Evolutionary conservation across 2,113 vertebrate genomes (phyloP), one percentile per base, ranked within the genome.

Genomic region (Psittacara wagleri): DNA sequence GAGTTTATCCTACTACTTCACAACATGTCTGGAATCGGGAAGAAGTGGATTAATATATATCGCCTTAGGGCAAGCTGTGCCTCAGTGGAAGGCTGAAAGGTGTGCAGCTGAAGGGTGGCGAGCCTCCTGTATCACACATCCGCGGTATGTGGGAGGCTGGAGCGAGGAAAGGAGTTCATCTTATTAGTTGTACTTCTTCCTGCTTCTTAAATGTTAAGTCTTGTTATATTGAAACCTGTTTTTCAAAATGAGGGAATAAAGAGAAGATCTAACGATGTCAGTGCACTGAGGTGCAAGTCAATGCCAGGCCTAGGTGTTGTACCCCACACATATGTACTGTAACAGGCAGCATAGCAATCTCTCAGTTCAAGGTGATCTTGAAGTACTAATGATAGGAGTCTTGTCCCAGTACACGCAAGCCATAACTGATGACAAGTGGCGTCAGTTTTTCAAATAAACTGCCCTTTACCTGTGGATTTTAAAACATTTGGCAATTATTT

Each of bases 271-370:
- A 31, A 5, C 14, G 7, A 16, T 27, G 61, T 59, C 24, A n/a
- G 0, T 19, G 31, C 9, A 0, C 29, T 44, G 62, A 76, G 57
- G 35, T 46, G 29, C 49, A 61, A 28, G 55, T 43, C 33, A 35
- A 5, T 2, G 7, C 31, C 48, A 54, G 49, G 28, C 25, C 33
- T 54, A 61, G 15, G 33, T 89, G 33, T 31, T 46, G 59, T 11
- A 25, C 24, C 24, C 48, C 0, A 0, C 1, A 1, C 6, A 9
- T 44, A 9, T 2, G 0, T 23, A 11, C 22, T 18, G 31, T 23
- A 28, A 31, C 62, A 37, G 62, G 6, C 46, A 44, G 79, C 20
- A 6, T 7, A 66, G 35, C 43, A n/a, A 1, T 33, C 37, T 62
- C 28, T 75, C 12, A 16, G 23, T 41, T 88, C 19, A 25, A 13